phyloP scores from a whole-genome alignment of 1,140 invertebrate species.

The Phymorhynchus buccinoides region DNA sequence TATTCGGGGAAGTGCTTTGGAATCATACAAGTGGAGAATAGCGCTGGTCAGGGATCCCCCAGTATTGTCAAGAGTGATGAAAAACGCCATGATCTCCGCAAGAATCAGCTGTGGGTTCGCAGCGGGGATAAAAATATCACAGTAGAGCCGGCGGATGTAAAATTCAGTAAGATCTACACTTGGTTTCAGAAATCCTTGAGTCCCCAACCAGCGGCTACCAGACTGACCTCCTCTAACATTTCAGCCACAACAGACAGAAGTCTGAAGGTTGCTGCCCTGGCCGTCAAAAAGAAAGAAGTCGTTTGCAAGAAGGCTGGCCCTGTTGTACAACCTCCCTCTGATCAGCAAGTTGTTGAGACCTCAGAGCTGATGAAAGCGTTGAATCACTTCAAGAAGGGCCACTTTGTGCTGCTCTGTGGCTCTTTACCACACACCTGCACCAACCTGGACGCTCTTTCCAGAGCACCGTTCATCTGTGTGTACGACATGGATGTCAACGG shows the following conservation, averaged over 20 bases:
- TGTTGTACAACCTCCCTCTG: neutral
- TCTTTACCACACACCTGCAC: neutral
- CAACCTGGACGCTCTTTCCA: slow-evolving; percentile 45
- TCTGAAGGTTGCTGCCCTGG: no score
- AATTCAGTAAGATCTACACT: slow-evolving; percentile 1
- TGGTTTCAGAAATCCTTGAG: slow-evolving; percentile 37
- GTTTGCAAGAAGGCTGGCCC: no score
- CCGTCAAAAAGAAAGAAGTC: neutral
- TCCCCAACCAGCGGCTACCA: no score
- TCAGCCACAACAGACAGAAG: no score
- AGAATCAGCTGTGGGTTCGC: slow-evolving; percentile 35
- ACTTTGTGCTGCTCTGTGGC: slow-evolving; percentile 40
- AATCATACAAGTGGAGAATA: slow-evolving; percentile 9
- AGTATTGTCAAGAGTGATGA: slow-evolving; percentile 27
- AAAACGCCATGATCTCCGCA: neutral
- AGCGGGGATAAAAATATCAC: slow-evolving; percentile 5
- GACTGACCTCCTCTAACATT: no score
- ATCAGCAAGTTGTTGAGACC: no score
- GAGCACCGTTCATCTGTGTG: slow-evolving; percentile 54
- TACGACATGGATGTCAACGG: slow-evolving; percentile 55
- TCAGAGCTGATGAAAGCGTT: slow-evolving; percentile 1
- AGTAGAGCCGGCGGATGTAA: neutral
- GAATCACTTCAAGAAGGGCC: slow-evolving; percentile 39
- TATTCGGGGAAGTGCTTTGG: slow-evolving; percentile 26
- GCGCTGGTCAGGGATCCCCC: slow-evolving; percentile 4